A percentile compares a stretch with the other conserved stretches of the same genome.
These are phyloP conservation scores for Cherax quadricarinatus DNA, from an alignment of 1,140 invertebrate species.

Conservation along the genomic window DNA sequence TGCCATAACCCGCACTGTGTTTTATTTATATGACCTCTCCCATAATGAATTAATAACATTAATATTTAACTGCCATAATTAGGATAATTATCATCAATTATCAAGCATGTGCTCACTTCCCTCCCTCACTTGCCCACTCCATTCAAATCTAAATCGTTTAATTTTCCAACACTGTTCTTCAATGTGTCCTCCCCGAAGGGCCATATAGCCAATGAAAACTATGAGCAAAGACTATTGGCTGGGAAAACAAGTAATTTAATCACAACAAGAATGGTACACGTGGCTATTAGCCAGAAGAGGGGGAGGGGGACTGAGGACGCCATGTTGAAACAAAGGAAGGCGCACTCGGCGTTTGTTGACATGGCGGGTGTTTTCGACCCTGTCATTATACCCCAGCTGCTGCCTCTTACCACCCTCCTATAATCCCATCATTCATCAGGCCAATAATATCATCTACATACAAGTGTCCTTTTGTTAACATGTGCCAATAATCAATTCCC, in stretches of 20 bases:
- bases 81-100: too few relatives aligned
- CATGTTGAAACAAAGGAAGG: not conserved
- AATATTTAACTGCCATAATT: too few relatives aligned
- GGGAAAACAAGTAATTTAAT: not conserved
- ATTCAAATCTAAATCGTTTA: too few relatives aligned
- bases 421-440: not conserved
- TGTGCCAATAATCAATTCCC: not conserved
- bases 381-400: not conserved
- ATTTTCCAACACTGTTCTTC: too few relatives aligned
- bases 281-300: not conserved
- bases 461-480: not conserved
- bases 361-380: not conserved
- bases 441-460: not conserved
- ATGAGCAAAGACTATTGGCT: not conserved
- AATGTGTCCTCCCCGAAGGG: too few relatives aligned
- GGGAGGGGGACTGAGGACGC: too few relatives aligned
- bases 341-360: not conserved
- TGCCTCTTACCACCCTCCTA: not conserved
- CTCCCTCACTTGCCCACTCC: too few relatives aligned
- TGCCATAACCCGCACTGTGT: too few relatives aligned
- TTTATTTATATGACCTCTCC: too few relatives aligned
- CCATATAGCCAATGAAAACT: not conserved
- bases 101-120: too few relatives aligned
- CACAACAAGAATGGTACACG: not conserved
- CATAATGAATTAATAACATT: too few relatives aligned